Percentiles rank a stretch among this genome's conserved stretches.
Evolutionary conservation across 2,113 vertebrate genomes (phyloP).

Genomic region (Catharus minimus): DNA sequence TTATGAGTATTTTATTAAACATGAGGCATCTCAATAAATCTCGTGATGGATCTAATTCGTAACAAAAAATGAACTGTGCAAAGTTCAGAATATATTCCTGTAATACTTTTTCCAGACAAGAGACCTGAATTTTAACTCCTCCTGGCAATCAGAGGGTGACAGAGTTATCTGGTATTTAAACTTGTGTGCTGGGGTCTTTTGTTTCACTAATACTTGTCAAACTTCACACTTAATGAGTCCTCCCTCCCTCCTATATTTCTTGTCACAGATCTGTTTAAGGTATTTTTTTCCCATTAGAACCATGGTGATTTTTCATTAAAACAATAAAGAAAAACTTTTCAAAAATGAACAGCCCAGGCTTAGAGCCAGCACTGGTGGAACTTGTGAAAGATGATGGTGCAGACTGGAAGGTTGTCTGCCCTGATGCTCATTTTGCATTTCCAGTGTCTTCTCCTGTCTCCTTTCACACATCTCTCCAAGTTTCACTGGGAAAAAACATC

Average conservation of each 20-base stretch:
- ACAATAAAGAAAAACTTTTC: neutral
- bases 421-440: neutral
- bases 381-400: fast-evolving
- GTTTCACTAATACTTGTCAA: neutral
- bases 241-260: neutral
- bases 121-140: constrained; percentile 8
- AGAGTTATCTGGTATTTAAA: neutral
- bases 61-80: neutral
- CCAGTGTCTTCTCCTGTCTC: neutral
- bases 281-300: neutral
- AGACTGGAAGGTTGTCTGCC: neutral
- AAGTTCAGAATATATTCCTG: neutral
- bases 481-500: neutral
- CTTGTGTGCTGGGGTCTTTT: neutral
- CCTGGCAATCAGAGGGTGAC: neutral
- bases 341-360: neutral
- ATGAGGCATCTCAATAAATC: constrained; percentile 42
- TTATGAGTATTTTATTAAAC: constrained; percentile 55
- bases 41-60: constrained; percentile 16
- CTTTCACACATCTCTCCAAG: neutral
- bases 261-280: neutral
- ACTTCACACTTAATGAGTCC: neutral
- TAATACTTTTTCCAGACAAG: neutral
- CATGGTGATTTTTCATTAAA: neutral
- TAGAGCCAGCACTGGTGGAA: neutral